These are phyloP conservation scores for Amblyraja radiata DNA, from an alignment of 2,797 vertebrate species.

Conservation along the genomic window DNA sequence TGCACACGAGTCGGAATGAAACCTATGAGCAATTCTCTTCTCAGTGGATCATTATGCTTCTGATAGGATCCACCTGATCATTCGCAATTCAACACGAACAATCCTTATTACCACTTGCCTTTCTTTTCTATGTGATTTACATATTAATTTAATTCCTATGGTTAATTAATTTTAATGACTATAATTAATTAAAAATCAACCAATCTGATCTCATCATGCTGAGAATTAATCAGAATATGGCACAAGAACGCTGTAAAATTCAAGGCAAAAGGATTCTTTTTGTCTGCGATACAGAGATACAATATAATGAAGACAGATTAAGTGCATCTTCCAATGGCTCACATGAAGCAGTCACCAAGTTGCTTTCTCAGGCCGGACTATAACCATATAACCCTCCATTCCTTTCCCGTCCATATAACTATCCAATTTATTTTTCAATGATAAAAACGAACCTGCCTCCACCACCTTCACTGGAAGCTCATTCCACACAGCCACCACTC, in stretches of 20 bases:
- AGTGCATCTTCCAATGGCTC: neutral
- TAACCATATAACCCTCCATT: no score
- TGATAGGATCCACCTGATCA: neutral
- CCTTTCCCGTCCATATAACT: no score
- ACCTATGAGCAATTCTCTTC: neutral
- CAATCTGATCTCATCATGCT: conserved; percentile 22
- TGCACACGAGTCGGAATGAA: neutral
- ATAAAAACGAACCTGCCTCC: no score
- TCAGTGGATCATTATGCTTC: neutral
- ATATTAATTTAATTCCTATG: conserved; percentile 27
- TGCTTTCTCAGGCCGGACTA: neutral
- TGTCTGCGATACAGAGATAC: neutral
- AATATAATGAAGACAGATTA: neutral
- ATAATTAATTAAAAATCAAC: conserved; percentile 33
- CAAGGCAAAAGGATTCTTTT: neutral
- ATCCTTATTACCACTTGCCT: neutral
- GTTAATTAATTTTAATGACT: conserved; percentile 28
- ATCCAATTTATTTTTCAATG: no score
- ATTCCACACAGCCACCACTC: no score
- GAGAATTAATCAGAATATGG: conserved; percentile 29
- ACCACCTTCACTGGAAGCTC: no score
- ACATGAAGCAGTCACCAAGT: neutral
- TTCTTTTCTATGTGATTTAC: neutral
- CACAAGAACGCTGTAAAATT: neutral
- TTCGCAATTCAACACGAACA: neutral